Base-by-base conservation (phyloP, 2,888 invertebrate species). In the Esperia sulphurella region DNA sequence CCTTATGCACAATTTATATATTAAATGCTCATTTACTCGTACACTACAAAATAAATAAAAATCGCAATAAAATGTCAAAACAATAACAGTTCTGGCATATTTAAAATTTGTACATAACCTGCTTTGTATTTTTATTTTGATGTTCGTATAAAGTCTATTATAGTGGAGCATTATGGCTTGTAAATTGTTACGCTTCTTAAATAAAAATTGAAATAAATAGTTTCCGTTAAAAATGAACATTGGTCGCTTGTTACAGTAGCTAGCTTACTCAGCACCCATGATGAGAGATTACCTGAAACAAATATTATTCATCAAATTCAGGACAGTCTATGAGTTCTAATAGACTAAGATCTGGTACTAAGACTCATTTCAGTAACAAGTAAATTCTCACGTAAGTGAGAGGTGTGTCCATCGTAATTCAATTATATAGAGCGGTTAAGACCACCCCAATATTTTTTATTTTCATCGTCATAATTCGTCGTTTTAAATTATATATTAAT, bases 171-270 rank as follows among this genome's bases (percentile, higher is more conserved):
- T 72, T 68, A 45, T 67, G 58, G 56, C 49, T 57, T 61, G 56
- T 47, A 58, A 58, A 58, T 61, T 65, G 65, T 76, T 73, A 75
- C 65, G 68, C 69, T 81, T 81, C 70, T 51, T 21, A 65, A 77
- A 75, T 81, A 76, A 76, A 78, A 76, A 72, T 76, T 74, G 68
- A 63, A 68, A 79, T 79, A 81, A 84, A 82, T 79, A 80, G 67
- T 63, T 70, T 69, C 59, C 63, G 59, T 59, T 53, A 45, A 59
- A n/a, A 62, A 71, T 74, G 64, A 74, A 64, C 60, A 68, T 59
- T 54, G 54, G 33, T 50, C 14, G 46, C 43, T 46, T 50, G 53
- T 54, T 53, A 55, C 55, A 72, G 73, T 75, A 71, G 55, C 61
- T 57, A 60, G 61, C 67, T 70, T 79, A 71, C 72, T 63, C 77